These are phyloP conservation scores for Xanthorhoe spadicearia DNA, from an alignment of 2,888 invertebrate genomes.

Conservation along the genomic window DNA sequence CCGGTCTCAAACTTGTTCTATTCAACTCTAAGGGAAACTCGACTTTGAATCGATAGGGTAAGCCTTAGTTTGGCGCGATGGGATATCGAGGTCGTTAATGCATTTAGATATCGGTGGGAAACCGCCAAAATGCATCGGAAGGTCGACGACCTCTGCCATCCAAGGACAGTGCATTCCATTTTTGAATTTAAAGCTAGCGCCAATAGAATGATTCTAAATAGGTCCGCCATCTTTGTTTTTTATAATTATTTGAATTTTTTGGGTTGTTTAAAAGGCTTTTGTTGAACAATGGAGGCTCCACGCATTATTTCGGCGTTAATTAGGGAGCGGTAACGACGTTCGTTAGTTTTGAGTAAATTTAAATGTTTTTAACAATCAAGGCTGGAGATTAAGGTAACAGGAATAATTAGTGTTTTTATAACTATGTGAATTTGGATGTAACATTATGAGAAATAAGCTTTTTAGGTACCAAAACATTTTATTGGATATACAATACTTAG, in stretches of 20 bases:
- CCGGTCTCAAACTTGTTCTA: slow-evolving; percentile 50
- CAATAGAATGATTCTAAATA: slow-evolving; percentile 84
- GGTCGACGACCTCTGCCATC: slow-evolving; percentile 79
- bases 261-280: slow-evolving; percentile 65
- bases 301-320: slow-evolving; percentile 77
- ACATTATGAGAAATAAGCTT: background rate
- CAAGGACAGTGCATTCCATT: slow-evolving; percentile 85
- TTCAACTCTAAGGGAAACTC: slow-evolving; percentile 50
- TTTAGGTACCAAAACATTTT: too few species aligned
- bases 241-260: slow-evolving; percentile 69
- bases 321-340: slow-evolving; percentile 77
- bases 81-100: slow-evolving; percentile 51
- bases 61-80: slow-evolving; percentile 55
- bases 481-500: too few species aligned
- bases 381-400: slow-evolving; percentile 36
- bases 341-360: slow-evolving; percentile 51
- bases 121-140: slow-evolving; percentile 84
- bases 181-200: slow-evolving; percentile 83
- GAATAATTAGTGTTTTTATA: slow-evolving; percentile 38
- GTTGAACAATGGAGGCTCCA: slow-evolving; percentile 72
- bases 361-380: slow-evolving; percentile 35
- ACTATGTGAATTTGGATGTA: background rate
- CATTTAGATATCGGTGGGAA: slow-evolving; percentile 63
- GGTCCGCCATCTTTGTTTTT: slow-evolving; percentile 81
- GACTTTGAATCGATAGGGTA: slow-evolving; percentile 53